These are phyloP conservation scores for Hiodon tergisus DNA, from an alignment of 2,113 vertebrate species.

Conservation along the genomic window DNA sequence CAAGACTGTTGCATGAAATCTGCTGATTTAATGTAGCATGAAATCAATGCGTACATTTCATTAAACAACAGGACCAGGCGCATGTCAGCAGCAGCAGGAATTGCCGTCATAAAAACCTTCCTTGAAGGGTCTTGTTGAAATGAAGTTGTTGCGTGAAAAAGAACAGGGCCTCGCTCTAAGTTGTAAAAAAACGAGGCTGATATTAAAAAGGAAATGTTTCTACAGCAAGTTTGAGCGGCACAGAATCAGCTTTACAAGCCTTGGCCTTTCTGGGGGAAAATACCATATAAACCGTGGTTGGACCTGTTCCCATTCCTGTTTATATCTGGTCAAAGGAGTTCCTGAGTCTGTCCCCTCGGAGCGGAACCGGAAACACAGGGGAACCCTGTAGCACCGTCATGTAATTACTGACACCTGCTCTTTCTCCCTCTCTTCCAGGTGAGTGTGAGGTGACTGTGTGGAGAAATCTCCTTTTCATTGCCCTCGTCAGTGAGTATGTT, in stretches of 20 bases:
- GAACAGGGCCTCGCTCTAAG: not conserved
- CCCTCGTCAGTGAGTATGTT: conserved; percentile 19
- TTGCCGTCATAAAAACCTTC: not conserved
- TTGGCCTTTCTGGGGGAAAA: conserved; percentile 2
- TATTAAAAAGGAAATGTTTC: not conserved
- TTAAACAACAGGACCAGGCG: not conserved
- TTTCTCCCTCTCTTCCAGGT: conserved; percentile 34
- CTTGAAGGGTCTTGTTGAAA: conserved; percentile 8
- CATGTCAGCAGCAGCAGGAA: not conserved
- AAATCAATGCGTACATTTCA: conserved; percentile 12
- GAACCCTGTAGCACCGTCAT: not conserved
- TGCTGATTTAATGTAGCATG: conserved; percentile 19
- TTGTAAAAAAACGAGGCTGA: not conserved
- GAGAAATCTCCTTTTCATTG: not conserved
- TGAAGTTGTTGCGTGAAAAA: not conserved
- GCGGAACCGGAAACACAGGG: no score
- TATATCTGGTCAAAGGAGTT: no score
- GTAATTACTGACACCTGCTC: not conserved
- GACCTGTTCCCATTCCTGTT: no score
- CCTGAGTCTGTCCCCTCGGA: no score
- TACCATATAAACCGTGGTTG: not conserved
- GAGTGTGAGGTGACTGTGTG: conserved; percentile 26
- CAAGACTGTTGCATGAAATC: conserved; percentile 12
- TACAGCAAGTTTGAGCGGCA: not conserved
- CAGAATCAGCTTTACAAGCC: not conserved